Evolutionary conservation across 2,888 invertebrate species (phyloP).

Genomic region (Polydrusus tereticollis): DNA sequence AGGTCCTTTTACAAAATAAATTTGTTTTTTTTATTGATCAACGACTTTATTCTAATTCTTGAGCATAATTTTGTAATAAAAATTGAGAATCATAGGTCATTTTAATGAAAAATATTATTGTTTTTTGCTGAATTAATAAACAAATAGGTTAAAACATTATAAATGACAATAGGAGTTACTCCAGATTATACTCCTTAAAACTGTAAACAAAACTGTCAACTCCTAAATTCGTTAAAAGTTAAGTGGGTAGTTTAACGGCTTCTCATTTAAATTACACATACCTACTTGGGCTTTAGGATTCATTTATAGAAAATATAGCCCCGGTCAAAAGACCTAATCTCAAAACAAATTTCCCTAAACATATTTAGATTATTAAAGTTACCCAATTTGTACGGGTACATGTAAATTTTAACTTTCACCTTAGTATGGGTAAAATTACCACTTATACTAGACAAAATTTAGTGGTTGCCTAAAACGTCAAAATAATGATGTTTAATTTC

Average conservation of each 20-base stretch:
- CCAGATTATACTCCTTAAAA: neutral
- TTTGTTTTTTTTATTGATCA: too few relatives aligned
- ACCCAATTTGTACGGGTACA: slow-evolving; percentile 12
- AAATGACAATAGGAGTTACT: too few relatives aligned
- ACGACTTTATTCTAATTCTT: too few relatives aligned
- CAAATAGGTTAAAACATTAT: too few relatives aligned
- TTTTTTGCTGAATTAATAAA: too few relatives aligned
- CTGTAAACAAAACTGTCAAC: neutral
- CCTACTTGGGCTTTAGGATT: neutral
- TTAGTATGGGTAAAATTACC: slow-evolving; percentile 14
- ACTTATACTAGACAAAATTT: slow-evolving; percentile 14
- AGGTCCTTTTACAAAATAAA: too few relatives aligned
- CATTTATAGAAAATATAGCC: slow-evolving; percentile 10
- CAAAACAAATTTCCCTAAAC: slow-evolving; percentile 15
- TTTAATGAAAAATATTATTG: too few relatives aligned
- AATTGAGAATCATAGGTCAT: too few relatives aligned
- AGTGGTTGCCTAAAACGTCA: slow-evolving; percentile 1
- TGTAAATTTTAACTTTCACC: slow-evolving; percentile 14
- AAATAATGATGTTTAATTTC: slow-evolving; percentile 16
- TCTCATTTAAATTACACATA: slow-evolving; percentile 2
- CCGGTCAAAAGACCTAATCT: slow-evolving; percentile 5
- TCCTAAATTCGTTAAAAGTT: neutral
- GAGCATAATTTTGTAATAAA: too few relatives aligned
- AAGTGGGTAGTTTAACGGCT: neutral
- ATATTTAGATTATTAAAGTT: slow-evolving; percentile 18